These are phyloP conservation scores for Felis catus DNA, from an alignment of 2,113 vertebrate genomes.

Conservation along the genomic window DNA sequence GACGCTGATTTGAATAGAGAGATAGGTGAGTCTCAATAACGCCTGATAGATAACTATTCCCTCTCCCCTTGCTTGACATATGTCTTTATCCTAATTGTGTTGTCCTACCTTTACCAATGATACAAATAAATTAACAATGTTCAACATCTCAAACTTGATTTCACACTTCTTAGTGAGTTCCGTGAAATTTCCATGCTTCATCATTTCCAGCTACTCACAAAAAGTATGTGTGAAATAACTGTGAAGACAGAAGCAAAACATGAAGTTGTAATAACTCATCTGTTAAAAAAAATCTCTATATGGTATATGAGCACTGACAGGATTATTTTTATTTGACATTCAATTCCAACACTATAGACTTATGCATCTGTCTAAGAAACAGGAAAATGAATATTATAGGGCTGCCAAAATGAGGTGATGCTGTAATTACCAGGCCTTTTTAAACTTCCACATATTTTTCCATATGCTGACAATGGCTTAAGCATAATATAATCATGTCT, in stretches of 20 bases:
- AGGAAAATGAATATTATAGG: conserved; percentile 25
- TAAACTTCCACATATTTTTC: conserved; percentile 69
- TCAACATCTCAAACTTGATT: conserved; percentile 43
- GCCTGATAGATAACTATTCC: background rate
- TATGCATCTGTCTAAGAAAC: conserved; percentile 53
- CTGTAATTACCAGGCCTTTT: conserved; percentile 77
- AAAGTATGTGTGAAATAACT: conserved; percentile 62
- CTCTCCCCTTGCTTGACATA: background rate
- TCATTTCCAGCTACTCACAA: background rate
- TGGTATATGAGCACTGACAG: background rate
- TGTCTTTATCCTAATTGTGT: background rate
- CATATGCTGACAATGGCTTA: conserved; percentile 74
- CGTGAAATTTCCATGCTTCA: conserved; percentile 50
- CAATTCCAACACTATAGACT: conserved; percentile 37
- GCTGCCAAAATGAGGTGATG: conserved; percentile 71
- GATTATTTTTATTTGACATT: background rate
- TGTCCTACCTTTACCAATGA: background rate
- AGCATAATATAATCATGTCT: conserved; percentile 65
- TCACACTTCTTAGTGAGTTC: conserved; percentile 33
- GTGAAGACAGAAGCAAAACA: conserved; percentile 47
- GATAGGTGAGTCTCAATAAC: background rate
- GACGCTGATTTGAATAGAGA: background rate
- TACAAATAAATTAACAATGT: background rate
- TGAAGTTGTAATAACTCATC: conserved; percentile 40
- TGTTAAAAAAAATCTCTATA: conserved; percentile 9